Base-by-base conservation (phyloP, 2,797 vertebrate species). In the Brachyalestes nurse region DNA sequence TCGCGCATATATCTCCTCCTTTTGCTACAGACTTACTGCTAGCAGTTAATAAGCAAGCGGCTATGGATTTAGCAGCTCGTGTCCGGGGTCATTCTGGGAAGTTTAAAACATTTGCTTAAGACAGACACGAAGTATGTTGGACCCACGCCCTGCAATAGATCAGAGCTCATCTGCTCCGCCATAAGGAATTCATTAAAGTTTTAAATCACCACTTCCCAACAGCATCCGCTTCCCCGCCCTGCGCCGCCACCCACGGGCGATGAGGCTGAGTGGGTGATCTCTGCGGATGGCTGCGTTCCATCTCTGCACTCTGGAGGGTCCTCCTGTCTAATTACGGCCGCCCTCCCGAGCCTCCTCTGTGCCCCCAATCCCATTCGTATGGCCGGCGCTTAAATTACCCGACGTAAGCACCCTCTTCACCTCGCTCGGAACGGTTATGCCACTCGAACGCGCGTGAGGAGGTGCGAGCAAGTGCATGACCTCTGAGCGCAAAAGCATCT, bases 251-350 rank as follows among this genome's bases (percentile, higher is more conserved):
- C 74, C 81, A 81, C 81, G 78, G 88, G 84, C 88, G 88, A 91
- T 86, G 81, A 90, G 89, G 90, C 73, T 5, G 80, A 77, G 83
- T 78, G 77, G 62, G 45, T 57, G 75, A 21, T 86, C 71, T 67
- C 71, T 66, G 70, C 77, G 83, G 75, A 86, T 81, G 86, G 90
- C 90, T 65, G 88, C 80, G 83, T 90, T 92, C 89, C 88, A 91
- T 86, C 53, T 85, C 81, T 70, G 82, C 88, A 90, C 90, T 92
- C 88, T 86, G 86, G 88, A 92, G 89, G 91, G 88, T 88, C 88
- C 93, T 94, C 90, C 90, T 91, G 91, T 92, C 89, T 93, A 94
- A 95, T 93, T 91, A 92, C 88, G 74, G 87, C 82, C 91, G 92
- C 89, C 91, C 92, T 92, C 87, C 86, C 77, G 86, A 88, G 87